Base-by-base conservation (phyloP, 2,113 vertebrate species). In the Erpornis zantholeuca region DNA sequence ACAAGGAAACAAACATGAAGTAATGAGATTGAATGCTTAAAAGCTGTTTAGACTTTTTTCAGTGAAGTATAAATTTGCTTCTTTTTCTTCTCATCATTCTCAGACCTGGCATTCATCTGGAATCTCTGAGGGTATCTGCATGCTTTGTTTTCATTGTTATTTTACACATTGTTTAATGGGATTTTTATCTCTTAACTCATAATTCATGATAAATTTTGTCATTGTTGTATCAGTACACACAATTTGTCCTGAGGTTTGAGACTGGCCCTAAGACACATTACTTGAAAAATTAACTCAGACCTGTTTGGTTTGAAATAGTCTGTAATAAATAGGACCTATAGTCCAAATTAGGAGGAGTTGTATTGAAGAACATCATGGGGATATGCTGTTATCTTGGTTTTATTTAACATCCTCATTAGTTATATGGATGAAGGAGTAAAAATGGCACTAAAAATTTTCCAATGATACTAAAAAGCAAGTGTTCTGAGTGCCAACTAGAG, bases 401-500 rank as follows among this genome's bases (percentile, higher is more conserved):
- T 94, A 78, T 90, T 96, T 93, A 90, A 90, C 68, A 53, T 71
- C 10, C 7, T 92, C 35, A 5, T 95, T 95, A 78, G 59, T 90
- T 92, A 53, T 40, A 40, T 81, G 71, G 68, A 75, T 78, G 72
- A 90, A 29, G 17, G 56, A 78, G n/a, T 92, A 53, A 92, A 94
- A 93, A 86, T 75, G 64, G 47, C 60, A 52, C 53, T 75, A 91
- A 92, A 88, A 53, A 76, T 52, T 94, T 90, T 45, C 38, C 29
- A 78, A 2, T 73, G 63, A 63, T 92, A n/a, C 60, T 71, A 84
- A 86, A 86, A 79, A 92, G 60, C 31, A 28, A 96, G 68, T 77
- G 54, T 77, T 94, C 47, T 73, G 50, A 66, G 47, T 83, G 56
- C 80, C 80, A 94, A 7, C 64, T 75, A 54, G 60, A 78, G 86